These are phyloP conservation scores for Cyphomyrmex costatus DNA, from an alignment of 1,140 invertebrate species.

Conservation along the genomic window DNA sequence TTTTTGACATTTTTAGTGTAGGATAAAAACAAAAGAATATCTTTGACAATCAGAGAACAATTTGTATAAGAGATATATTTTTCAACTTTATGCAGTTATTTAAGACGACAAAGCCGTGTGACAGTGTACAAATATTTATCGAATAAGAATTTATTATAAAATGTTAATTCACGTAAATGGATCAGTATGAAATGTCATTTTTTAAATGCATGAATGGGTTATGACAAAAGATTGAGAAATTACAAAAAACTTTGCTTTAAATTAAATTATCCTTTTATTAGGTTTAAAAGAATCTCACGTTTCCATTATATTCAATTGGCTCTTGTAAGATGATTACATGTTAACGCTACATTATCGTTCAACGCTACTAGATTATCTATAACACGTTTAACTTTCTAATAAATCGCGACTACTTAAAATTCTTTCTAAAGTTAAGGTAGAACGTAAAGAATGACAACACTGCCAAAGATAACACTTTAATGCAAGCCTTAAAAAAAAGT, in stretches of 20 bases:
- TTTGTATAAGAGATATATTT: slow-evolving; percentile 36
- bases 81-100: slow-evolving; percentile 22
- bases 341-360: background rate
- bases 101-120: background rate
- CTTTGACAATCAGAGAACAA: slow-evolving; percentile 59
- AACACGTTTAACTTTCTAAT: slow-evolving; percentile 53
- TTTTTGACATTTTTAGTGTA: slow-evolving; percentile 48
- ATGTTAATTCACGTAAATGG: slow-evolving; percentile 6
- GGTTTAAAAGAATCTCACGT: background rate
- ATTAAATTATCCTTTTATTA: background rate
- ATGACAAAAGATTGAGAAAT: slow-evolving; percentile 5
- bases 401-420: slow-evolving; percentile 39
- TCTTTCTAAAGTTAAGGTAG: slow-evolving; percentile 45
- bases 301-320: background rate
- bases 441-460: slow-evolving; percentile 69
- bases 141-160: slow-evolving; percentile 24
- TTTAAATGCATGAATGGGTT: background rate
- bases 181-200: background rate
- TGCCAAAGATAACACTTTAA: slow-evolving; percentile 83
- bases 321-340: slow-evolving; percentile 13
- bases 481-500: slow-evolving; percentile 66
- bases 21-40: slow-evolving; percentile 1
- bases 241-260: background rate
- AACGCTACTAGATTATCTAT: slow-evolving; percentile 25
- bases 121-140: slow-evolving; percentile 36